Evolutionary conservation across 2,888 invertebrate genomes (phyloP).

Genomic region (Mesoligia furuncula): DNA sequence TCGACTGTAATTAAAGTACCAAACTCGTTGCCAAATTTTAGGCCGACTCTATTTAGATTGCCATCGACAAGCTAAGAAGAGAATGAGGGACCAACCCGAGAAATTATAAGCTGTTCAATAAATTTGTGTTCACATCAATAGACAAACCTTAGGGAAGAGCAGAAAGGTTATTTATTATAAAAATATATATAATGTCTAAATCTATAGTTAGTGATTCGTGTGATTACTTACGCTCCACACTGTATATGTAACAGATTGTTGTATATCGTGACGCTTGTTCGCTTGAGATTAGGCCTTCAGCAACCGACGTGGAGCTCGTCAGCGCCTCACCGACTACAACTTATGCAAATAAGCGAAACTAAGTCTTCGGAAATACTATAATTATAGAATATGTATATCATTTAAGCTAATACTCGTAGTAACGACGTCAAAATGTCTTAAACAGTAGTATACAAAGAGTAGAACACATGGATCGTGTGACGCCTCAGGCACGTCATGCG

Average conservation of each 20-base stretch:
- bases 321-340: slow-evolving; percentile 2
- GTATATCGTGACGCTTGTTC: slow-evolving; percentile 42
- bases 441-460: slow-evolving; percentile 19
- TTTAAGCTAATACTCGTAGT: slow-evolving; percentile 36
- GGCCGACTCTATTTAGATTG: background rate
- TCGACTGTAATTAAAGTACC: background rate
- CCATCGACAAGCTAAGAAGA: background rate
- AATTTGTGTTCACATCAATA: background rate
- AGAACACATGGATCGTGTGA: slow-evolving; percentile 26
- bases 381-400: slow-evolving; percentile 11
- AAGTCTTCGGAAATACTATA: slow-evolving; percentile 28
- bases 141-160: background rate
- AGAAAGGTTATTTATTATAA: background rate
- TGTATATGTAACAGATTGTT: slow-evolving; percentile 27
- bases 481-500: background rate
- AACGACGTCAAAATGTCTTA: slow-evolving; percentile 44
- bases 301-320: slow-evolving; percentile 13
- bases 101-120: no score
- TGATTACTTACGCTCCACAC: background rate
- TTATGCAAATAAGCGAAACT: slow-evolving; percentile 19
- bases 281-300: slow-evolving; percentile 57
- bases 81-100: background rate
- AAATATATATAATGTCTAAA: background rate
- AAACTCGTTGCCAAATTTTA: background rate
- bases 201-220: background rate